A percentile compares a stretch with the other conserved stretches of the same genome.
phyloP scores from a whole-genome alignment of 2,797 vertebrate genomes.

The Darevskia mixta region DNA sequence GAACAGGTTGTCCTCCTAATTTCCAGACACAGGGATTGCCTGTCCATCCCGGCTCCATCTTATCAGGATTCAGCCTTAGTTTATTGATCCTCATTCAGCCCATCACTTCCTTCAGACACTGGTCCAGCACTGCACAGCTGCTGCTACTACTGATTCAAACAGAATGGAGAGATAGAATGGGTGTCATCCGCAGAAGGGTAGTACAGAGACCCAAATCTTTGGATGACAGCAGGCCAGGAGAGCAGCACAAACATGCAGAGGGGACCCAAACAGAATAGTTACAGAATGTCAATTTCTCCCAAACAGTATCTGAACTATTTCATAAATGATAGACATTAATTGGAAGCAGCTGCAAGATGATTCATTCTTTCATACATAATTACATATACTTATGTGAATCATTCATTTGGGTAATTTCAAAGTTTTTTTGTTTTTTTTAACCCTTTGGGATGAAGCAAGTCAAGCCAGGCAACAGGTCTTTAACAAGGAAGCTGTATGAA shows the following conservation, averaged over 20 bases:
- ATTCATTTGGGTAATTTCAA: constrained; percentile 64
- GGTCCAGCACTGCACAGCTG: no score
- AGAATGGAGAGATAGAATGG: no score
- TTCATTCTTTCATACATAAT: constrained; percentile 75
- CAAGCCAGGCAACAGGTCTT: constrained; percentile 59
- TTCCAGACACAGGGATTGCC: no score
- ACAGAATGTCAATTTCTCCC: accelerated
- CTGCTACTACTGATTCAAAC: no score
- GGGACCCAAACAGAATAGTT: neutral
- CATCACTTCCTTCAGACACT: no score
- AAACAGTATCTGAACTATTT: constrained; percentile 4
- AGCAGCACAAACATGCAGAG: neutral
- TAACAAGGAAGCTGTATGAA: constrained; percentile 52
- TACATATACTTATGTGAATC: constrained; percentile 69
- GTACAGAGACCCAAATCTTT: no score
- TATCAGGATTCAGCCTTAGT: no score
- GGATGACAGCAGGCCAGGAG: neutral
- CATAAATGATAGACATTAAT: constrained; percentile 60
- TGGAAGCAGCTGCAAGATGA: constrained; percentile 72
- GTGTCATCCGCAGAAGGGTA: no score
- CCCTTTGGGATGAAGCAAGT: constrained; percentile 46
- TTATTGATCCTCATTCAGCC: no score
- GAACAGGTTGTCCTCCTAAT: no score
- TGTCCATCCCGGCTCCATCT: no score
- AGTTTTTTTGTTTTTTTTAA: constrained; percentile 41